These are phyloP conservation scores for Loripinus fragilis DNA, from an alignment of 2,888 invertebrate genomes.

Conservation along the genomic window DNA sequence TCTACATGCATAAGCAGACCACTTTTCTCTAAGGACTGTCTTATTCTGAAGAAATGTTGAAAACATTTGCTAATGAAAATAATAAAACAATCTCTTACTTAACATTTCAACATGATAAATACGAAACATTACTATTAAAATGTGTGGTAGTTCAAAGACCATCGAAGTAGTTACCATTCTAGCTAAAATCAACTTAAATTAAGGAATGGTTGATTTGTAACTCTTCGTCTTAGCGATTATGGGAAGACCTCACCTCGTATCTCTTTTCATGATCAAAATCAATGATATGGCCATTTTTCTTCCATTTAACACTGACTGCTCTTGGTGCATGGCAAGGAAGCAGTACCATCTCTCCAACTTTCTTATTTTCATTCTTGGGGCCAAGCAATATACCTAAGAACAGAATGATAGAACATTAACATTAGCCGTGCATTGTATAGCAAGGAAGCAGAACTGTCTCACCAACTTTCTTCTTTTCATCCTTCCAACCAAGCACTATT, in stretches of 20 bases:
- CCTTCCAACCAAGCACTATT: conserved; percentile 49
- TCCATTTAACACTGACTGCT: conserved; percentile 58
- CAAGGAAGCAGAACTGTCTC: conserved; percentile 55
- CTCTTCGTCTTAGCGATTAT: background rate
- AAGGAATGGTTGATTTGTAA: too few species aligned
- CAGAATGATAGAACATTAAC: conserved; percentile 6
- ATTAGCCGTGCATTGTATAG: too few species aligned
- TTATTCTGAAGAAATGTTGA: too few species aligned
- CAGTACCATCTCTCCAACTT: conserved; percentile 51
- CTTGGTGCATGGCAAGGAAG: conserved; percentile 59
- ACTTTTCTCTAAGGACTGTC: too few species aligned
- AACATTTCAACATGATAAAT: too few species aligned
- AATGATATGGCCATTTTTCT: conserved; percentile 55
- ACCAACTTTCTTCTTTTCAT: conserved; percentile 51
- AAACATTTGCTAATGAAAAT: too few species aligned
- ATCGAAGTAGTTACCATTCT: too few species aligned
- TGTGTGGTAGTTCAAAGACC: too few species aligned
- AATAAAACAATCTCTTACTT: too few species aligned
- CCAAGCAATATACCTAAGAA: conserved; percentile 45
- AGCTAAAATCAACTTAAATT: too few species aligned
- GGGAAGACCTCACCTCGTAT: background rate
- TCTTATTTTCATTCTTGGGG: conserved; percentile 54
- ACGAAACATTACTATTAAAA: too few species aligned
- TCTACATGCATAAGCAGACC: too few species aligned
- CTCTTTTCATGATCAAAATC: conserved; percentile 56